These are phyloP conservation scores for Nebria salina DNA, from an alignment of 2,888 invertebrate genomes.

Conservation along the genomic window DNA sequence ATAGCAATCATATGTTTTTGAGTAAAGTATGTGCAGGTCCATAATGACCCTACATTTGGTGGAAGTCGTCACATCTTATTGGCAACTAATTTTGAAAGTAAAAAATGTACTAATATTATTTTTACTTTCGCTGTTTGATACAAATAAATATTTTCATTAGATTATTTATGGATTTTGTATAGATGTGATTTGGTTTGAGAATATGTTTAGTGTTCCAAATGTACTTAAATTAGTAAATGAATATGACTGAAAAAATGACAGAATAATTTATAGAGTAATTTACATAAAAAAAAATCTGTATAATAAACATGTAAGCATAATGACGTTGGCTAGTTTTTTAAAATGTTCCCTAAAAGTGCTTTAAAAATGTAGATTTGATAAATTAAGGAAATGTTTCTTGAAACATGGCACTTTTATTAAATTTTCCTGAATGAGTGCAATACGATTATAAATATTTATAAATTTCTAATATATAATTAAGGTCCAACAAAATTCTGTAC, in stretches of 20 bases:
- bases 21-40: too few species aligned
- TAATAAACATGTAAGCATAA: slow-evolving; percentile 22
- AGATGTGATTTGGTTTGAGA: slow-evolving; percentile 25
- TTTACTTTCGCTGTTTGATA: too few species aligned
- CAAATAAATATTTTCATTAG: too few species aligned
- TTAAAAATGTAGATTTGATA: slow-evolving; percentile 37
- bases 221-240: slow-evolving; percentile 25
- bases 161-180: neutral
- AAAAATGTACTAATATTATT: slow-evolving; percentile 18
- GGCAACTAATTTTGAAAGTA: slow-evolving; percentile 10
- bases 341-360: slow-evolving; percentile 44
- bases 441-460: slow-evolving; percentile 23
- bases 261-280: slow-evolving; percentile 41
- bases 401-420: slow-evolving; percentile 20
- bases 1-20: too few species aligned
- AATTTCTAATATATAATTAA: slow-evolving; percentile 31
- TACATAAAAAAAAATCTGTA: slow-evolving; percentile 28
- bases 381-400: slow-evolving; percentile 22
- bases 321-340: slow-evolving; percentile 27
- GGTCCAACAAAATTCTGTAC: slow-evolving; percentile 30
- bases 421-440: slow-evolving; percentile 29
- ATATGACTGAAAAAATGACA: slow-evolving; percentile 40
- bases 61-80: too few species aligned
- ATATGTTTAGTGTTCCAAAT: neutral
- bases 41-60: too few species aligned